Evolutionary conservation across 1,140 invertebrate genomes (phyloP).

Genomic region (Araneus ventricosus): DNA sequence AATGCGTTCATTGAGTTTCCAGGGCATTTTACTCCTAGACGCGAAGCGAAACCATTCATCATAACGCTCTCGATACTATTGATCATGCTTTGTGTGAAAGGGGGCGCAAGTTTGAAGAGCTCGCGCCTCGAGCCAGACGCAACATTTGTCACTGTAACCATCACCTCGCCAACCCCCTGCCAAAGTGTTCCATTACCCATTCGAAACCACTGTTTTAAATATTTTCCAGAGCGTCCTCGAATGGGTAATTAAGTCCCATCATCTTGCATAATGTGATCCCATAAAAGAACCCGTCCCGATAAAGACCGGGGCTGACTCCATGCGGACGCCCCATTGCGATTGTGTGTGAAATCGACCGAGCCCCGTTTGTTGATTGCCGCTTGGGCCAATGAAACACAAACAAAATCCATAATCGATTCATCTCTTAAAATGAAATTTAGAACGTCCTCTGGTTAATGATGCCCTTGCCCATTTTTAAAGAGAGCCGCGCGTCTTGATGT

Average conservation of each 20-base stretch:
- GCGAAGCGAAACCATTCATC: conserved; percentile 13
- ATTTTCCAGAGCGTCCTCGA: conserved; percentile 31
- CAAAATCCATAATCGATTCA: conserved; percentile 35
- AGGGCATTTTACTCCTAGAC: not conserved
- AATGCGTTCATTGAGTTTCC: not conserved
- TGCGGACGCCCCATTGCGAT: conserved; percentile 13
- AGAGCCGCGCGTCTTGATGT: not conserved
- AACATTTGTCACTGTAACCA: conserved; percentile 42
- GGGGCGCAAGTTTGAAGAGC: not conserved
- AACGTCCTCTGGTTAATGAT: conserved; percentile 1
- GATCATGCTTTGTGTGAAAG: conserved; percentile 31
- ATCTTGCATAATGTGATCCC: conserved; percentile 60
- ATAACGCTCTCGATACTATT: conserved; percentile 1
- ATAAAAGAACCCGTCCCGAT: conserved; percentile 37
- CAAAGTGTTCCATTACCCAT: not conserved
- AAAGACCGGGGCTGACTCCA: not conserved
- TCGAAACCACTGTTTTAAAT: conserved; percentile 43
- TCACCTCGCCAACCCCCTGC: not conserved
- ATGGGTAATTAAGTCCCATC: conserved; percentile 61
- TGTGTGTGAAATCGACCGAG: conserved; percentile 41
- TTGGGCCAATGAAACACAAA: conserved; percentile 31
- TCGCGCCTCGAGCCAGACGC: not conserved
- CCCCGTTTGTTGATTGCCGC: conserved; percentile 29
- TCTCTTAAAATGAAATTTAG: conserved; percentile 48
- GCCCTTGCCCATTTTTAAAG: not conserved